phyloP scores from a whole-genome alignment of 2,113 vertebrate genomes.

The Pan troglodytes region DNA sequence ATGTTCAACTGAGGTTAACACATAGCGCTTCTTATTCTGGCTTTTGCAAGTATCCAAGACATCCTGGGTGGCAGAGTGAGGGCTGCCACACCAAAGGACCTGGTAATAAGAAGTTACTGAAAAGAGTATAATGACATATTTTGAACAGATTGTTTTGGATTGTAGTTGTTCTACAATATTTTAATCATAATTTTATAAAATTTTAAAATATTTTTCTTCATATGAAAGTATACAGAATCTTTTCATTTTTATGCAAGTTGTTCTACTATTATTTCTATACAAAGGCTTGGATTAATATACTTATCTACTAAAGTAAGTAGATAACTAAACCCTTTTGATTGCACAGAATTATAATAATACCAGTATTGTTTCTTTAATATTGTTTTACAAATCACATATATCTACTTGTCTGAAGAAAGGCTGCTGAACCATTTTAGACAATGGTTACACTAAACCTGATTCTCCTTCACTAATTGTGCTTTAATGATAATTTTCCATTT shows the following conservation, averaged over 20 bases:
- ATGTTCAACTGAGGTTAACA: neutral
- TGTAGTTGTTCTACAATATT: neutral
- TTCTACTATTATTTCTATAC: neutral
- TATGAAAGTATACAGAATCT: neutral
- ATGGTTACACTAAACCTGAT: slow-evolving; percentile 6
- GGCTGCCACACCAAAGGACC: neutral
- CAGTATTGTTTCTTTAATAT: slow-evolving; percentile 32
- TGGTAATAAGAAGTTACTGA: neutral
- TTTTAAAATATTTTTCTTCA: neutral
- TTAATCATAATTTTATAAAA: neutral
- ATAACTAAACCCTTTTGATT: neutral
- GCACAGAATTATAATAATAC: neutral
- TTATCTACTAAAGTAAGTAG: neutral
- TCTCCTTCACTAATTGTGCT: slow-evolving; percentile 55
- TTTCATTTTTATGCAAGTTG: neutral
- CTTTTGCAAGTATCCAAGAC: neutral
- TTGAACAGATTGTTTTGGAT: neutral
- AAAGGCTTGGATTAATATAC: neutral
- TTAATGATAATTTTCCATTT: slow-evolving; percentile 66
- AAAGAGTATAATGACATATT: neutral
- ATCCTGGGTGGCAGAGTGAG: neutral
- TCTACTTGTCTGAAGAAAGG: neutral
- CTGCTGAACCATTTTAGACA: slow-evolving; percentile 24
- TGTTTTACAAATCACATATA: slow-evolving; percentile 39
- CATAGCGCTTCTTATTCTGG: neutral